Conservation (phyloP, 2,797 vertebrate species). For the Ctenochaetus hawaiiensis region DNA sequence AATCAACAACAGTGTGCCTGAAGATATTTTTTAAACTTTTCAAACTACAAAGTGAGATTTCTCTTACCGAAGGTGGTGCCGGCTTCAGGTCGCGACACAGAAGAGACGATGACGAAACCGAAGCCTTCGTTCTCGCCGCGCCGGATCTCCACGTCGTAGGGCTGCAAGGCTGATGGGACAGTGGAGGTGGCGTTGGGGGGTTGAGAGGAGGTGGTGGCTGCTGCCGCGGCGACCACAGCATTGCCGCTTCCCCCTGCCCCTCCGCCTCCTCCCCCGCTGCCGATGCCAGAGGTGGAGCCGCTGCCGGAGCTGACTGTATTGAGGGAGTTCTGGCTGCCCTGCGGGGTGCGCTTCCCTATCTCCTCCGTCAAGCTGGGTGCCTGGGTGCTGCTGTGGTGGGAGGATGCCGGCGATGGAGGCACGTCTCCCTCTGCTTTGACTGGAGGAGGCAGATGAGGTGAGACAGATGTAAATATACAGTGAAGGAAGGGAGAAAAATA, state of each 20-base stretch:
- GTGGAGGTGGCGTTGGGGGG: slow-evolving; percentile 58
- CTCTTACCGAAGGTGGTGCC: slow-evolving; percentile 94
- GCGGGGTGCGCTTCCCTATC: slow-evolving; percentile 93
- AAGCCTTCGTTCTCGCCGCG: slow-evolving; percentile 96
- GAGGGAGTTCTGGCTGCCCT: slow-evolving; percentile 98
- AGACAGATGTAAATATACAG: slow-evolving; percentile 1
- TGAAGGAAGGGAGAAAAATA: not conserved
- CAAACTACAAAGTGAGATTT: not conserved
- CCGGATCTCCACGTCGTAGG: slow-evolving; percentile 96
- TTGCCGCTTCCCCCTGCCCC: slow-evolving; percentile 85
- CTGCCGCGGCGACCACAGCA: slow-evolving; percentile 88
- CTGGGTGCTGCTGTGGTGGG: slow-evolving; percentile 98
- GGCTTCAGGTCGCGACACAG: slow-evolving; percentile 95
- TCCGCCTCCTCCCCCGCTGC: slow-evolving; percentile 89
- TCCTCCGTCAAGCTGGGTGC: slow-evolving; percentile 94
- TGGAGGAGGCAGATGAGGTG: slow-evolving; percentile 20
- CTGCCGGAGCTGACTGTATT: slow-evolving; percentile 98
- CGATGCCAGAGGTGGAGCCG: slow-evolving; percentile 96
- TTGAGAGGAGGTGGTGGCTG: slow-evolving; percentile 70
- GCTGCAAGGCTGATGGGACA: slow-evolving; percentile 87
- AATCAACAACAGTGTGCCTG: slow-evolving; percentile 1
- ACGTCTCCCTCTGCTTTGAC: slow-evolving; percentile 94
- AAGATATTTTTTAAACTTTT: not conserved
- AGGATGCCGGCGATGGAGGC: slow-evolving; percentile 94
- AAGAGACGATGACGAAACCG: slow-evolving; percentile 98